phyloP scores from a whole-genome alignment of 2,888 invertebrate species.

The Xanthia togata region DNA sequence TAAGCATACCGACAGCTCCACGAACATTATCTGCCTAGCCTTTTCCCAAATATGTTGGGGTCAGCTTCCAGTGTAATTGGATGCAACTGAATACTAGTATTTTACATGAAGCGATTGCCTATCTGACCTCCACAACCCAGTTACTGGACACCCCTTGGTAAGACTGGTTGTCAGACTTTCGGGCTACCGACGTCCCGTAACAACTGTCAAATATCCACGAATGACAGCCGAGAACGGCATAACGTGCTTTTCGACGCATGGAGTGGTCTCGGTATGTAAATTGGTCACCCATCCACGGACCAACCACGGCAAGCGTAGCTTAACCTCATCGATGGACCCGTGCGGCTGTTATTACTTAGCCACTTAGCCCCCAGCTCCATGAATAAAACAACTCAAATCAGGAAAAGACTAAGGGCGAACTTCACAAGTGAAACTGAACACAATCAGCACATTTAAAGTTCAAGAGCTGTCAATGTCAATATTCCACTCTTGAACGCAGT shows the following conservation, averaged over 20 bases:
- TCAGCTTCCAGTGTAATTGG: neutral
- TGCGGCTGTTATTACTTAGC: neutral
- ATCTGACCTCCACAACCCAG: neutral
- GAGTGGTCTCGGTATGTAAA: too few relatives aligned
- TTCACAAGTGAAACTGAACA: neutral
- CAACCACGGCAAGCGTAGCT: neutral
- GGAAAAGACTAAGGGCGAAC: neutral
- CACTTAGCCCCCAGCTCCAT: neutral
- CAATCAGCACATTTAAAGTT: neutral
- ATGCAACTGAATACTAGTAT: neutral
- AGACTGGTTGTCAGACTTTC: neutral
- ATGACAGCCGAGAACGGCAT: conserved; percentile 3
- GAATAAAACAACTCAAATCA: neutral
- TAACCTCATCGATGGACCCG: neutral
- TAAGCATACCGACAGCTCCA: neutral
- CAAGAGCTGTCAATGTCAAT: neutral
- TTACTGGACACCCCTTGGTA: neutral
- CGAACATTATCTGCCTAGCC: neutral
- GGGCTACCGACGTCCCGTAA: neutral
- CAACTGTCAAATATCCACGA: neutral
- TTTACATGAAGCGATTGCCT: neutral
- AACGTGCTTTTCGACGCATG: neutral
- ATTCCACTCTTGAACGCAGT: neutral
- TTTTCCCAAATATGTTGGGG: neutral
- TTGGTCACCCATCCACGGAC: neutral